Percentiles rank a stretch among this genome's conserved stretches.
Evolutionary conservation across 2,113 vertebrate species (phyloP).

Genomic region (Smithornis capensis): DNA sequence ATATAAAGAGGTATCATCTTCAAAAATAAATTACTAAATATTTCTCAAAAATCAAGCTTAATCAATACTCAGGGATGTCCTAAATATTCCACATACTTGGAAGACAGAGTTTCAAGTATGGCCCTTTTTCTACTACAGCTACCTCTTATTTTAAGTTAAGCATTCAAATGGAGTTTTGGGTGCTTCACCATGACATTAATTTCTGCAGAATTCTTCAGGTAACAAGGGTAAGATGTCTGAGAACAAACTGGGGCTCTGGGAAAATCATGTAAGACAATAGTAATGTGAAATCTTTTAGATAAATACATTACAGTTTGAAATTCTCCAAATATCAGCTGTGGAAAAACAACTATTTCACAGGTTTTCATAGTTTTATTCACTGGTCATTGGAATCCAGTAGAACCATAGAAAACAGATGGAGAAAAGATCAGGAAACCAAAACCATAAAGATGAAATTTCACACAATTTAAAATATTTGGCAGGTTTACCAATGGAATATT

Average conservation of each 20-base stretch:
- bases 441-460: neutral
- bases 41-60: neutral
- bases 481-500: neutral
- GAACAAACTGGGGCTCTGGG: neutral
- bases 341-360: neutral
- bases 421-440: neutral
- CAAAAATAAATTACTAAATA: neutral
- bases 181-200: neutral
- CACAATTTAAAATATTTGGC: neutral
- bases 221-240: neutral
- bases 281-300: neutral
- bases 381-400: neutral
- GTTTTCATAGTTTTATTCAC: neutral
- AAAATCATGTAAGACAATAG: neutral
- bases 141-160: neutral
- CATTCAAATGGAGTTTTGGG: neutral
- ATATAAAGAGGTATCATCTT: accelerated
- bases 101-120: neutral
- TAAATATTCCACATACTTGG: accelerated
- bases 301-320: neutral
- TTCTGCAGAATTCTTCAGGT: neutral
- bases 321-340: neutral
- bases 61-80: neutral
- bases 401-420: neutral
- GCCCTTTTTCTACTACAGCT: neutral